Conservation (phyloP, 2,888 invertebrate genomes). For the Drosophila borealis region DNA sequence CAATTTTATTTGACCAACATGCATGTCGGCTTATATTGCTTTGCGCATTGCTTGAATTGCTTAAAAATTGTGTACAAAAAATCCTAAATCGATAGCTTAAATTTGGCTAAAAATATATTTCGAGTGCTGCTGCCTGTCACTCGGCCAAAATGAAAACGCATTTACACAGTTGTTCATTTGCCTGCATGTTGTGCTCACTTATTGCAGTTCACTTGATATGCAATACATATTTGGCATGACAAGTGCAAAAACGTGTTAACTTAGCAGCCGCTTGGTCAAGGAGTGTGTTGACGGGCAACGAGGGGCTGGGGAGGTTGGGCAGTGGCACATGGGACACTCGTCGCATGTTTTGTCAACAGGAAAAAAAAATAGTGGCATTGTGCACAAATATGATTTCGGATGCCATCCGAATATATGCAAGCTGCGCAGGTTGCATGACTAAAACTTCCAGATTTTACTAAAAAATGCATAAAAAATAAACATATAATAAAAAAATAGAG, state of each 20-base stretch:
- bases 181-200: conserved; percentile 44
- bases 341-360: conserved; percentile 2
- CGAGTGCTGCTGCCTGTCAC: conserved; percentile 35
- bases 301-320: background rate
- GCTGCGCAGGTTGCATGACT: conserved; percentile 31
- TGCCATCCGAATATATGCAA: conserved; percentile 32
- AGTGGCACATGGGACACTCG: background rate
- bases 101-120: conserved; percentile 36
- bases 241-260: conserved; percentile 74
- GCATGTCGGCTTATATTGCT: conserved; percentile 34
- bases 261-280: conserved; percentile 41
- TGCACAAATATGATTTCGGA: conserved; percentile 48
- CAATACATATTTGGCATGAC: conserved; percentile 57
- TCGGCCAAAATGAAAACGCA: conserved; percentile 61
- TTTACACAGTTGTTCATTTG: conserved; percentile 66
- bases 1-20: conserved; percentile 53
- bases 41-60: conserved; percentile 16
- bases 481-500: too few relatives aligned
- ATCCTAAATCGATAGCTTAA: conserved; percentile 46
- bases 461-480: conserved; percentile 4
- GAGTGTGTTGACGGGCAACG: background rate
- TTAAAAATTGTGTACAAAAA: conserved; percentile 5
- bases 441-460: conserved; percentile 9
- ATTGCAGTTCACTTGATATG: conserved; percentile 66
- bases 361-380: conserved; percentile 14